A percentile compares a stretch with the other conserved stretches of the same genome.
These are phyloP conservation scores for Taenioides sp. DNA, from an alignment of 2,797 vertebrate species.

Conservation along the genomic window DNA sequence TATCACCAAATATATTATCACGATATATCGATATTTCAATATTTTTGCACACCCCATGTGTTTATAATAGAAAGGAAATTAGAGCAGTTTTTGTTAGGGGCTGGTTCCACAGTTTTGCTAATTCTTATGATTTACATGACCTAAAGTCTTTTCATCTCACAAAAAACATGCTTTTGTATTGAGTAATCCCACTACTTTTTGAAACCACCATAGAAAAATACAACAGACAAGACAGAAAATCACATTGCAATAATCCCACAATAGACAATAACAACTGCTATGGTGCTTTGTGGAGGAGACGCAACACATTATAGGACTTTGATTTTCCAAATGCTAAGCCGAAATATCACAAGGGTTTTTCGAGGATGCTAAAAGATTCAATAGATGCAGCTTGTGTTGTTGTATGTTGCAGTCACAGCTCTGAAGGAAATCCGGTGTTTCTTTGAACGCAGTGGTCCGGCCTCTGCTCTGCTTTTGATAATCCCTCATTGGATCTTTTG, in stretches of 20 bases:
- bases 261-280: constrained; percentile 12
- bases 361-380: constrained; percentile 25
- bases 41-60: no score
- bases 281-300: constrained; percentile 13
- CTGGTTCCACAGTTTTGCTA: no score
- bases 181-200: no score
- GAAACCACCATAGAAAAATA: neutral
- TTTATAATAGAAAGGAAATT: no score
- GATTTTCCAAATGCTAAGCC: constrained; percentile 26
- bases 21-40: no score
- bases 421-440: constrained; percentile 36
- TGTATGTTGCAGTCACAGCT: constrained; percentile 30
- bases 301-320: constrained; percentile 19
- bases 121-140: no score
- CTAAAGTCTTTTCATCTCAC: no score
- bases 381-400: constrained; percentile 15
- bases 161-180: no score
- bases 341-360: constrained; percentile 18
- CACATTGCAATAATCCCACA: constrained; percentile 24
- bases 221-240: constrained; percentile 26
- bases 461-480: constrained; percentile 40
- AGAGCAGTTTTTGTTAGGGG: no score
- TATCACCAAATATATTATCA: no score
- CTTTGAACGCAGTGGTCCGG: constrained; percentile 27
- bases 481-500: constrained; percentile 46